These are phyloP conservation scores for Acrocephalus scirpaceus DNA, from an alignment of 2,797 vertebrate species.

Conservation along the genomic window DNA sequence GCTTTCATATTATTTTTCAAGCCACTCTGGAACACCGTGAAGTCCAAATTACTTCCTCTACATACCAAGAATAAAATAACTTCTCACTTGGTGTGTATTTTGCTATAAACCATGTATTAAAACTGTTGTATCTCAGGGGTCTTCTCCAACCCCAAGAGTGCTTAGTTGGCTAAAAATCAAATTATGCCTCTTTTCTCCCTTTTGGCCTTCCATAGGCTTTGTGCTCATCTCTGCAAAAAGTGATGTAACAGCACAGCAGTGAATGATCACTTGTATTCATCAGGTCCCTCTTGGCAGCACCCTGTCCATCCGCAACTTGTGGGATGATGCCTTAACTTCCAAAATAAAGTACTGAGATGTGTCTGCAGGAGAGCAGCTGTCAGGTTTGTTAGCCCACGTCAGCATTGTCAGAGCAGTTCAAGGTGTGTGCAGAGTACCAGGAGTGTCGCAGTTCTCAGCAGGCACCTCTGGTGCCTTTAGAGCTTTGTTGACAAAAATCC, in stretches of 20 bases:
- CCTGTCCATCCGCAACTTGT: neutral
- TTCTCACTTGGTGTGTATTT: neutral
- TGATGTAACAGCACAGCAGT: neutral
- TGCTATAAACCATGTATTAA: neutral
- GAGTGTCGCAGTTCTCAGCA: rapidly evolving
- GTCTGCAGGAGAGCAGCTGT: neutral
- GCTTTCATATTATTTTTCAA: neutral
- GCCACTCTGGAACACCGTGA: neutral
- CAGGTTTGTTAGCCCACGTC: neutral
- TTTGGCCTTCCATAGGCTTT: neutral
- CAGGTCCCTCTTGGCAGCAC: neutral
- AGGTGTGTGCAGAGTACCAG: neutral
- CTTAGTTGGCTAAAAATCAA: neutral
- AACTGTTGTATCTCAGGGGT: neutral
- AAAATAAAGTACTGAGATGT: neutral
- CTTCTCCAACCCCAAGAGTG: neutral
- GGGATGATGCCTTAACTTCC: neutral
- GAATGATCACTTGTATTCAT: neutral
- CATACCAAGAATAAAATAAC: neutral
- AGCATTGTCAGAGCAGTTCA: neutral
- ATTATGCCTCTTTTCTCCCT: neutral
- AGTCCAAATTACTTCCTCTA: neutral
- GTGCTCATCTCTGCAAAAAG: neutral
- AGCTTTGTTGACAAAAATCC: neutral
- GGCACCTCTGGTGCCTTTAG: neutral